Base-by-base conservation (phyloP, 2,888 invertebrate genomes). In the Leptothorax acervorum region DNA sequence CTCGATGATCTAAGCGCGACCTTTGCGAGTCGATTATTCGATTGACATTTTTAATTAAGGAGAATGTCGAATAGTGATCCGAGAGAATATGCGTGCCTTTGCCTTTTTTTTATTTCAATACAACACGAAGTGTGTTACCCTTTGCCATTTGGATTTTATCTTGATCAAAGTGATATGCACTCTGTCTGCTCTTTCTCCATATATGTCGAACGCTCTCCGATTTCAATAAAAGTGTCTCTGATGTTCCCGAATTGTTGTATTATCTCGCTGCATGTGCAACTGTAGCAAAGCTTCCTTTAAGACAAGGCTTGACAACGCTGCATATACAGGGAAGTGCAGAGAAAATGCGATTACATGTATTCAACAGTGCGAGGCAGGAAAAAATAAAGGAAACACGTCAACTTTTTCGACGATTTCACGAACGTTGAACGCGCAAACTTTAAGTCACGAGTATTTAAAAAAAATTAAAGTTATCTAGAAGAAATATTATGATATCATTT, bases 171-270 rank as follows among this genome's bases (percentile, higher is more conserved):
- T 48, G 35, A 48, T 45, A 15, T 28, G 23, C 60, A 39, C n/a
- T 60, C 39, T 35, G 60, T 48, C 23, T 28, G 62, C 60, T 28
- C 2, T 42, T 3, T 57, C 18, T 79, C 8, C 23, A 45, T 35
- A 23, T 35, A 28, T 28, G 79, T 51, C 71, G 23, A 71, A 70
- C 3, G 42, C 60, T 71, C 28, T 73, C 39, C 28, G 79, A 81
- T 71, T 73, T 81, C 73, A 81, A 70, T 71, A 79, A 71, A 71
- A 71, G 28, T 12, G 23, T 28, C 35, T 70, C 35, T 48, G 55
- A 79, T n/a, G 48, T 39, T 35, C 12, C 39, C 48, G 65, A 65
- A 53, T 35, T 3, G 45, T 60, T 71, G 71, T 60, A 60, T 57
- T 70, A 79, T 18, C n/a, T 78, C 15, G 45, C 45, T 48, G 48